Base-by-base conservation (phyloP, 37 sponge, comb jelly and placozoan species). In the Amphimedon queenslandica region DNA sequence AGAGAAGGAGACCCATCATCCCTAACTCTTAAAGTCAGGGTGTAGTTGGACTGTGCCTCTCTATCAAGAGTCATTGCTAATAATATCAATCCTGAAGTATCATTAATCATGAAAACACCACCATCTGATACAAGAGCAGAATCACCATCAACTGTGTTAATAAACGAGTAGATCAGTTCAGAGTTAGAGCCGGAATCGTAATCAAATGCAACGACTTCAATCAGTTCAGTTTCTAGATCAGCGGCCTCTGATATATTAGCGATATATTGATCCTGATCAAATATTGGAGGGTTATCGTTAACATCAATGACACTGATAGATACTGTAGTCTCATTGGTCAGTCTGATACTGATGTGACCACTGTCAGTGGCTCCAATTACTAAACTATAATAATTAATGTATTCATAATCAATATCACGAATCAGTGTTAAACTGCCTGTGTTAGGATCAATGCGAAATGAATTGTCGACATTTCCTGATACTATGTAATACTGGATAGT, bases 1-100 rank as follows among this genome's bases (percentile, higher is more conserved):
- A 83, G 73, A n/a, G 80, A 71, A 23, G 90, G 90, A 4, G 51
- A 40, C 24, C 90, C 90, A 11, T 35, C 72, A 23, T 89, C 90
- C 8, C 68, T 67, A 27, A 84, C 90, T 6, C 66, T 67, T 41
- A 83, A 64, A 21, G 58, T 70, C 3, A 89, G 69, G n/a, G 56
- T 80, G 4, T 68, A 28, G 1, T 57, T 55, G 6, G 13, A 2
- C 13, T 42, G 60, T 3, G 74, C 73, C 42, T 83, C 84, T 29
- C 90, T 56, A 25, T 84, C 84, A 31, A 89, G 64, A 21, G 74
- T 42, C 20, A 55, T 60, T 10, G 76, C 21, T 23, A 78, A 56
- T 4, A 21, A 0, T 2, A 89, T 63, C 65, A 57, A 24, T 31
- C 90, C 90, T 34, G 84, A 75, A 1, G 37, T 42, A 3, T 8